Evolutionary conservation across 2,888 invertebrate genomes (phyloP).

Genomic region (Ochropleura leucogaster): DNA sequence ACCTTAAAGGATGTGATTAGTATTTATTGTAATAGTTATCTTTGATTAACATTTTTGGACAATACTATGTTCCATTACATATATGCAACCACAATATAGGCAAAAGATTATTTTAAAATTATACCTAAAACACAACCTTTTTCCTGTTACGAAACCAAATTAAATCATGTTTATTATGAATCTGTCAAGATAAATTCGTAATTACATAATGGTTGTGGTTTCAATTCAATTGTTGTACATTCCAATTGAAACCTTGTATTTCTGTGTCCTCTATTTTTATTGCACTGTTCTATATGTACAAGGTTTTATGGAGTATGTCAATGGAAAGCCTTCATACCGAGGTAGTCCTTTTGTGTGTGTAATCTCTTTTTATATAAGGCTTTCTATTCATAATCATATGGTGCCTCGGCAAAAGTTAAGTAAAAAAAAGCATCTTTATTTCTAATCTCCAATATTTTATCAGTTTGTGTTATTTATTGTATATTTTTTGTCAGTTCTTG

Average conservation of each 20-base stretch:
- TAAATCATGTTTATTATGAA: constrained; percentile 20
- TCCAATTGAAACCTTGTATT: constrained; percentile 8
- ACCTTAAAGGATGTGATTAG: neutral
- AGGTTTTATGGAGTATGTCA: neutral
- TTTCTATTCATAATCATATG: neutral
- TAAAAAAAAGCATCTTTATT: too few relatives aligned
- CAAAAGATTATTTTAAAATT: neutral
- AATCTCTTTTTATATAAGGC: neutral
- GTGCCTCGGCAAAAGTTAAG: neutral
- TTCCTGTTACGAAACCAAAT: constrained; percentile 18
- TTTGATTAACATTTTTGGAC: neutral
- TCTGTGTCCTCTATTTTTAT: constrained; percentile 28
- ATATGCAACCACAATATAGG: neutral
- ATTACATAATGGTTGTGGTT: constrained; percentile 4
- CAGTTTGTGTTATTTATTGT: too few relatives aligned
- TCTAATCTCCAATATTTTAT: too few relatives aligned
- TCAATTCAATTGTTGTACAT: neutral
- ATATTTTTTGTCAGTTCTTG: too few relatives aligned
- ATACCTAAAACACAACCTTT: neutral
- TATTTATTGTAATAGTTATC: neutral
- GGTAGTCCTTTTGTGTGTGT: neutral
- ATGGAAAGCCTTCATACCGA: neutral
- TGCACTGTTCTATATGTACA: neutral
- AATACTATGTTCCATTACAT: neutral
- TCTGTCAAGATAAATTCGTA: neutral